Evolutionary conservation across 2,888 invertebrate species (phyloP), one percentile per base, ranked within the genome.

Genomic region (Tortricodes alternella): DNA sequence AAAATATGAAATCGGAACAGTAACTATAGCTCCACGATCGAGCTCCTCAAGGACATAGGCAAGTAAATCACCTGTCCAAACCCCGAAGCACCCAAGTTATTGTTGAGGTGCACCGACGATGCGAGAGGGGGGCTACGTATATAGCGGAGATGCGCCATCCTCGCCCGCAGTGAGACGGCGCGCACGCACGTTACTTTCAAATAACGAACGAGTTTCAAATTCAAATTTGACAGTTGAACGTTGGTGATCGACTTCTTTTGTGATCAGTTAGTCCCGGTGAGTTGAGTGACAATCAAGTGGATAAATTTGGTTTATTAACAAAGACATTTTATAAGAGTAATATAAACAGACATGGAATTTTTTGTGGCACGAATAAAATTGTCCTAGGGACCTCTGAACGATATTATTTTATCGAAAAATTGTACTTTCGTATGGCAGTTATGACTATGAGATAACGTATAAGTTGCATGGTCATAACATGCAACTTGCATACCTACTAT

Each of bases 91-190:
- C 37, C 37, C 16, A 27, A 8, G 15, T 27, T 34, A 24, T 41
- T 16, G 15, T 13, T 29, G 11, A 18, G 15, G 29, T 38, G 38
- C 38, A 11, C 16, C 38, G 21, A 24, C 18, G 7, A 48, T 58
- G 59, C 64, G 70, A 74, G 80, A 73, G 81, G 83, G 85, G 83
- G 67, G 37, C 60, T 56, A 62, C 72, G 73, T 84, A 85, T 85
- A 85, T 75, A 85, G 75, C 59, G 71, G 70, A 73, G 80, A 77
- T 73, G 83, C 74, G 76, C 71, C 13, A 7, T 52, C 66, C 66
- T 62, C 62, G 53, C 51, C 61, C 60, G 61, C 71, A 81, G 79
- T 78, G 73, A 75, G 64, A 50, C 55, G 61, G 38, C 60, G 66
- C 63, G 66, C 70, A 65, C 62, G 61, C 64, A 61, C 53, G 51